phyloP scores from a whole-genome alignment of 2,888 invertebrate genomes.

The Troilus luridus region DNA sequence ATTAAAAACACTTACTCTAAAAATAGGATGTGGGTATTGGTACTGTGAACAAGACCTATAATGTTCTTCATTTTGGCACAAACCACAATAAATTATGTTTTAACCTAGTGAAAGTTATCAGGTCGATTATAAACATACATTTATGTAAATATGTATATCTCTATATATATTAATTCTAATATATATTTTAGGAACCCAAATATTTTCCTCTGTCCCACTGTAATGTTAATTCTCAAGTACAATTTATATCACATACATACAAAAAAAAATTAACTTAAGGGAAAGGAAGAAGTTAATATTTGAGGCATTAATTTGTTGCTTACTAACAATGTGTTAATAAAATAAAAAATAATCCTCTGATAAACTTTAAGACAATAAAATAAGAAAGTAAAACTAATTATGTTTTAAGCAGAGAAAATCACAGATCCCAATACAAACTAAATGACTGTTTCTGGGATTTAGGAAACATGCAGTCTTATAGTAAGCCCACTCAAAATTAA shows the following conservation, averaged over 20 bases:
- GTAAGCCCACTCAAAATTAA: conserved; percentile 51
- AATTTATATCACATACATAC: conserved; percentile 58
- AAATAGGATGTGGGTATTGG: conserved; percentile 61
- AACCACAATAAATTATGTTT: conserved; percentile 60
- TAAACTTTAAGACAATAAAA: conserved; percentile 35
- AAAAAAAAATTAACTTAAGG: conserved; percentile 40
- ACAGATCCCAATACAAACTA: conserved; percentile 55
- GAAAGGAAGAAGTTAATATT: conserved; percentile 47
- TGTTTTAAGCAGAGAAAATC: conserved; percentile 54
- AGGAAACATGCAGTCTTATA: conserved; percentile 60
- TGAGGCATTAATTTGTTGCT: conserved; percentile 22
- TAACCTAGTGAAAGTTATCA: conserved; percentile 61
- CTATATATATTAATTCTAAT: conserved; percentile 40
- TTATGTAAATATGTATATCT: conserved; percentile 43
- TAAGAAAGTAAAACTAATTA: conserved; percentile 47
- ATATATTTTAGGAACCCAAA: conserved; percentile 61
- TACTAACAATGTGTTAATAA: conserved; percentile 43
- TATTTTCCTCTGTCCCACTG: conserved; percentile 59
- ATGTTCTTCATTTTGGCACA: conserved; percentile 63
- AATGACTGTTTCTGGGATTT: conserved; percentile 54
- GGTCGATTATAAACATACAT: conserved; percentile 59
- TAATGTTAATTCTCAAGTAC: conserved; percentile 59
- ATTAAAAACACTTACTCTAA: conserved; percentile 60
- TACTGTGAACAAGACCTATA: conserved; percentile 57
- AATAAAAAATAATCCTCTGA: conserved; percentile 37